Percentiles rank a stretch among this genome's conserved stretches.
phyloP scores from a whole-genome alignment of 2,113 vertebrate species.

The Zapornia atra region DNA sequence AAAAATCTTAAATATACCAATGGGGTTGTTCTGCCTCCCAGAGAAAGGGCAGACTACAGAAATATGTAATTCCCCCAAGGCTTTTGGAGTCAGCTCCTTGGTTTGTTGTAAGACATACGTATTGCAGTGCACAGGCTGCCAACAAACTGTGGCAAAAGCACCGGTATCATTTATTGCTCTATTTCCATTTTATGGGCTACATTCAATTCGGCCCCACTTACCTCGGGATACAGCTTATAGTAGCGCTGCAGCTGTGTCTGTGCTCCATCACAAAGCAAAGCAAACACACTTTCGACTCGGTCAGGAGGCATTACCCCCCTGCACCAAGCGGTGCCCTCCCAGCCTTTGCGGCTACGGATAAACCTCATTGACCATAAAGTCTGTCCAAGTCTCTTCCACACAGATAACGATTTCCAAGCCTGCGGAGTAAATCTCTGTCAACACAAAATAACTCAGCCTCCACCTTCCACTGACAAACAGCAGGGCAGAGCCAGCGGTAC shows the following conservation, averaged over 20 bases:
- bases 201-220: not conserved
- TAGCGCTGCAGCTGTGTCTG: not conserved
- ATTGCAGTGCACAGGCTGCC: not conserved
- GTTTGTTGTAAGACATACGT: rapidly evolving
- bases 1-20: not conserved
- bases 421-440: not conserved
- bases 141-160: not conserved
- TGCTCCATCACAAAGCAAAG: not conserved
- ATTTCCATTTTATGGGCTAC: not conserved
- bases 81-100: not conserved
- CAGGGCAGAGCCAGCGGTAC: not conserved
- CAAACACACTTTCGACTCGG: not conserved
- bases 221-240: not conserved
- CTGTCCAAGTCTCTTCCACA: not conserved
- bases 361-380: not conserved
- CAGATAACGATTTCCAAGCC: not conserved
- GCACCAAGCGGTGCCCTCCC: not conserved
- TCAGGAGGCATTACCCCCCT: not conserved
- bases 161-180: not conserved
- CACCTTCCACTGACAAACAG: not conserved
- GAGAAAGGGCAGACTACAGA: not conserved
- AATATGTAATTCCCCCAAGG: not conserved
- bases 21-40: not conserved
- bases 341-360: not conserved
- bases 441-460: not conserved